Evolutionary conservation across 2,888 invertebrate species (phyloP).

Genomic region (Scaptomyza flava): DNA sequence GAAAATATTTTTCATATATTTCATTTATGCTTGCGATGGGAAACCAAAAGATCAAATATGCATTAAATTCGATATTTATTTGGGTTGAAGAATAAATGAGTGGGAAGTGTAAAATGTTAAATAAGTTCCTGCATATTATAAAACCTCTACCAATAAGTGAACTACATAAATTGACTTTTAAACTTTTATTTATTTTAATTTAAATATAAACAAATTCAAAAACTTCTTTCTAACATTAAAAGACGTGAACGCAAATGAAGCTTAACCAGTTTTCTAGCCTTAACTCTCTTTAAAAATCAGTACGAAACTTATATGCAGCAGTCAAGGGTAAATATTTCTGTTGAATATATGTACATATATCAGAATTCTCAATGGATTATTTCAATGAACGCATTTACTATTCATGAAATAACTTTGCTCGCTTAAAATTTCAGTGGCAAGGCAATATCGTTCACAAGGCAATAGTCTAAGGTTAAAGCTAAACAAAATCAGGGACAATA

Average conservation of each 20-base stretch:
- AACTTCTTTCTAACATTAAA: too few relatives aligned
- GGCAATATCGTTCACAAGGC: constrained; percentile 15
- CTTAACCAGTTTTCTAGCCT: too few relatives aligned
- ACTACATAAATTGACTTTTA: too few relatives aligned
- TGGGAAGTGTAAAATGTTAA: too few relatives aligned
- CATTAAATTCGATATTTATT: not conserved
- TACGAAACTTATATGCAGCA: not conserved
- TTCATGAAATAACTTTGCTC: not conserved
- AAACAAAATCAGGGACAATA: constrained; percentile 60
- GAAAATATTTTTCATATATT: not conserved
- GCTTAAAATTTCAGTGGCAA: constrained; percentile 21
- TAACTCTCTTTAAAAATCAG: not conserved
- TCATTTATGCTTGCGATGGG: not conserved
- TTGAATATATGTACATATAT: not conserved
- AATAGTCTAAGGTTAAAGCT: constrained; percentile 41
- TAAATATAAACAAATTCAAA: too few relatives aligned
- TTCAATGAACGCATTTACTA: not conserved
- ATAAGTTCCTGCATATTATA: too few relatives aligned
- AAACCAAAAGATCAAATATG: not conserved
- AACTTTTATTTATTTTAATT: too few relatives aligned
- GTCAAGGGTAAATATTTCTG: not conserved
- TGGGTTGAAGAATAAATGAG: too few relatives aligned
- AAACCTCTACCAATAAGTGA: too few relatives aligned
- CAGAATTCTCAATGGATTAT: constrained; percentile 5
- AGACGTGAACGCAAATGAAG: too few relatives aligned